Percentiles rank a stretch among this genome's conserved stretches.
These are phyloP conservation scores for Drosophila vallismaia DNA, from an alignment of 2,888 invertebrate species.

Conservation along the genomic window DNA sequence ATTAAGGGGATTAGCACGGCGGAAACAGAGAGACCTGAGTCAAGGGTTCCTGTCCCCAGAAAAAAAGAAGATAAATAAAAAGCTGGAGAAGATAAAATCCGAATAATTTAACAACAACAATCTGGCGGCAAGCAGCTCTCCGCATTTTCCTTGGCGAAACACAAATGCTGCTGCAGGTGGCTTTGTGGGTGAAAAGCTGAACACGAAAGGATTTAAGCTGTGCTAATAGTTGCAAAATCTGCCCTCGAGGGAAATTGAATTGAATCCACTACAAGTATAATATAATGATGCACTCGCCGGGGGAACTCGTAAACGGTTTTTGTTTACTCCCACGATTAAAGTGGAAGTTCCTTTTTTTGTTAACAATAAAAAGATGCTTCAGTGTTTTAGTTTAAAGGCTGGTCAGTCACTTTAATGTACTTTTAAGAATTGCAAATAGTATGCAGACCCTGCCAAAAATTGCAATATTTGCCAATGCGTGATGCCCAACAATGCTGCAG, in stretches of 20 bases:
- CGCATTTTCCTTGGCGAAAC: conserved; percentile 20
- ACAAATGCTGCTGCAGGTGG: conserved; percentile 59
- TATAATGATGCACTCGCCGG: conserved; percentile 7
- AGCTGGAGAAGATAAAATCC: conserved; percentile 25
- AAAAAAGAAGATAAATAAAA: conserved; percentile 9
- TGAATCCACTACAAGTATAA: conserved; percentile 16
- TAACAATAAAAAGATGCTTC: not conserved
- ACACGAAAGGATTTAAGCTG: conserved; percentile 46
- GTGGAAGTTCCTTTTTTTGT: not conserved
- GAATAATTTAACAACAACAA: conserved; percentile 23
- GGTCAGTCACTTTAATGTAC: not conserved
- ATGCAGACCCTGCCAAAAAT: too few species aligned
- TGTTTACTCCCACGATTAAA: not conserved
- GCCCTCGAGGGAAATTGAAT: conserved; percentile 26
- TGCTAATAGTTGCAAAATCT: conserved; percentile 41
- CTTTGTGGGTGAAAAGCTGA: conserved; percentile 40
- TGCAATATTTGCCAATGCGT: not conserved
- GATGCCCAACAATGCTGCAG: not conserved
- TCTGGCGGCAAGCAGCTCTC: conserved; percentile 19
- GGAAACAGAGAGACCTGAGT: conserved; percentile 16
- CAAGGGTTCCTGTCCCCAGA: conserved; percentile 12
- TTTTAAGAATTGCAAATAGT: not conserved
- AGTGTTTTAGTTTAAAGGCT: not conserved
- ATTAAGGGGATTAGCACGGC: conserved; percentile 47
- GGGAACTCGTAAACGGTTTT: not conserved